Conservation (phyloP, 2,888 invertebrate genomes). For the Emmelina monodactyla region DNA sequence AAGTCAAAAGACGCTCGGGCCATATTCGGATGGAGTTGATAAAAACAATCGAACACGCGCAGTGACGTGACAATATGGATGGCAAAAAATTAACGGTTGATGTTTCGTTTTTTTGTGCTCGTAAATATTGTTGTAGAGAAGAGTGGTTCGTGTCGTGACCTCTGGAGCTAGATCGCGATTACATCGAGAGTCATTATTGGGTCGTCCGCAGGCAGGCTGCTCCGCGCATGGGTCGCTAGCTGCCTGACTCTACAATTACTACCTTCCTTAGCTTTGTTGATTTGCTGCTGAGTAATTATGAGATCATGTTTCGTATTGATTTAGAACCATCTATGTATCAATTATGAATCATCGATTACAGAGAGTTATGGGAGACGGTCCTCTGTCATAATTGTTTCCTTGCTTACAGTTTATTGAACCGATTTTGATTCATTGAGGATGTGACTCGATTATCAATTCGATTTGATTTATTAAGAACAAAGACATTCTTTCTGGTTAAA, state of each 20-base stretch:
- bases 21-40: slow-evolving; percentile 23
- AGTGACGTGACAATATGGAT: slow-evolving; percentile 34
- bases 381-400: slow-evolving; percentile 35
- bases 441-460: too few species aligned
- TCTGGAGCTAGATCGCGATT: slow-evolving; percentile 54
- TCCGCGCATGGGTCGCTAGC: slow-evolving; percentile 42
- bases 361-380: slow-evolving; percentile 41
- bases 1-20: slow-evolving; percentile 14
- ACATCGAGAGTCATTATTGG: slow-evolving; percentile 46
- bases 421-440: too few species aligned
- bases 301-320: slow-evolving; percentile 59
- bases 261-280: slow-evolving; percentile 50
- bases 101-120: slow-evolving; percentile 37
- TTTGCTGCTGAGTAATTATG: slow-evolving; percentile 55
- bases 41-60: slow-evolving; percentile 25
- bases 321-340: slow-evolving; percentile 53
- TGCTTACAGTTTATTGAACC: slow-evolving; percentile 32
- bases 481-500: too few species aligned
- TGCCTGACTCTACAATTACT: slow-evolving; percentile 54
- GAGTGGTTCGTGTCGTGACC: slow-evolving; percentile 54
- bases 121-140: slow-evolving; percentile 41
- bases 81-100: slow-evolving; percentile 30
- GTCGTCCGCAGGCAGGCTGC: slow-evolving; percentile 48
- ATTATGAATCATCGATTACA: slow-evolving; percentile 51
- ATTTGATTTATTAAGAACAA: too few species aligned